Conservation (phyloP, 2,797 vertebrate genomes). For the Lepus oiostolus region DNA sequence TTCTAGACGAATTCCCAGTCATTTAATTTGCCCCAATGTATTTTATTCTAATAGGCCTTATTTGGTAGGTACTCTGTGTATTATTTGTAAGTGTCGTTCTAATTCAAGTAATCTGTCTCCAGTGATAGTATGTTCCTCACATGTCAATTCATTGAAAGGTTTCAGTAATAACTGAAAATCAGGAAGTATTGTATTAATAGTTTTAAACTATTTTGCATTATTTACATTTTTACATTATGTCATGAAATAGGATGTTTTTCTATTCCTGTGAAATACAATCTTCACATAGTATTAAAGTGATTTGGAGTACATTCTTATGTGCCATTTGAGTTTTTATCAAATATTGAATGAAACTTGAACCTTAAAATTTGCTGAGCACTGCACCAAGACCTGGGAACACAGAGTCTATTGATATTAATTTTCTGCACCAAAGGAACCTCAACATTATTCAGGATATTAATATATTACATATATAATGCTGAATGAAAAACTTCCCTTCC, state of each 20-base stretch:
- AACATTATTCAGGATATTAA: background rate
- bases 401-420: background rate
- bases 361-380: background rate
- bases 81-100: background rate
- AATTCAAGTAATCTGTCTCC: background rate
- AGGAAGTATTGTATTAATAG: background rate
- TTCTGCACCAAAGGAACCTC: background rate
- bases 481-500: background rate
- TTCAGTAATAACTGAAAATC: background rate
- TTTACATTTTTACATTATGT: background rate
- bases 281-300: background rate
- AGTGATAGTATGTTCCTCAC: background rate
- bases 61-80: background rate
- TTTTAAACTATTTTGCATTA: constrained; percentile 23
- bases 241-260: background rate
- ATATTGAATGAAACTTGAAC: background rate
- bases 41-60: background rate
- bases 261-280: background rate
- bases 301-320: background rate
- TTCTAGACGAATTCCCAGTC: background rate
- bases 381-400: background rate
- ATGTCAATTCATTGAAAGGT: background rate
- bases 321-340: background rate
- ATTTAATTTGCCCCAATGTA: background rate
- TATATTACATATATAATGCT: background rate